Conservation (phyloP, 2,113 vertebrate genomes). For the Periophthalmus modestus region DNA sequence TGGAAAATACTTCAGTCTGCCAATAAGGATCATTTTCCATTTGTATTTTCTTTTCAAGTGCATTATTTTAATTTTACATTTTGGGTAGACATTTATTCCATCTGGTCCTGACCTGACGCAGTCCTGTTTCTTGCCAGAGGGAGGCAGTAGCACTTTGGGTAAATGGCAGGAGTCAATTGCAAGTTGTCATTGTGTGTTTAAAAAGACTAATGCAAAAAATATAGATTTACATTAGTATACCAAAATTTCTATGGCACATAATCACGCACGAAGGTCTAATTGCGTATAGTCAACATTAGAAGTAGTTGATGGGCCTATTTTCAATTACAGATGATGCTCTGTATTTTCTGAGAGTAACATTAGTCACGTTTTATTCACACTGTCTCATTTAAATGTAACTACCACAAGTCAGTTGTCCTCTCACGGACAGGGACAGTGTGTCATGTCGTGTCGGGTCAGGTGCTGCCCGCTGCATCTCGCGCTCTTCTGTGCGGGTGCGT, state of each 20-base stretch:
- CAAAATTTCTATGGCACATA: no score
- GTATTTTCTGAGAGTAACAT: background rate
- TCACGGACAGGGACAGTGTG: constrained; percentile 25
- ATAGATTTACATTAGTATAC: no score
- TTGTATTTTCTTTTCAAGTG: background rate
- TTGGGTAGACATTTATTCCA: background rate
- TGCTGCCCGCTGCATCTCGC: constrained; percentile 22
- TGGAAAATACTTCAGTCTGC: no score
- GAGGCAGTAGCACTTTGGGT: constrained; percentile 42
- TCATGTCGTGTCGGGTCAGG: constrained; percentile 17
- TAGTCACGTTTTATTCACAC: no score
- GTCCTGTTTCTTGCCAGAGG: constrained; percentile 25
- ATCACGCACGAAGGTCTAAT: background rate
- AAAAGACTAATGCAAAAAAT: no score
- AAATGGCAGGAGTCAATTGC: background rate
- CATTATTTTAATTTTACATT: background rate
- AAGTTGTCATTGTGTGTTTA: background rate
- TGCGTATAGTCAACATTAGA: background rate
- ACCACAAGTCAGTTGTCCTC: constrained; percentile 2
- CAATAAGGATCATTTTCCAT: background rate
- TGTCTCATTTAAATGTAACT: no score
- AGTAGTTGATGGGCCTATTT: no score
- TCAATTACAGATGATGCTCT: background rate
- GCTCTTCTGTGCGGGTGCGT: background rate
- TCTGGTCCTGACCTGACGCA: background rate